Evolutionary conservation across 2,113 vertebrate species (phyloP).

Genomic region (Sciurus niger): DNA sequence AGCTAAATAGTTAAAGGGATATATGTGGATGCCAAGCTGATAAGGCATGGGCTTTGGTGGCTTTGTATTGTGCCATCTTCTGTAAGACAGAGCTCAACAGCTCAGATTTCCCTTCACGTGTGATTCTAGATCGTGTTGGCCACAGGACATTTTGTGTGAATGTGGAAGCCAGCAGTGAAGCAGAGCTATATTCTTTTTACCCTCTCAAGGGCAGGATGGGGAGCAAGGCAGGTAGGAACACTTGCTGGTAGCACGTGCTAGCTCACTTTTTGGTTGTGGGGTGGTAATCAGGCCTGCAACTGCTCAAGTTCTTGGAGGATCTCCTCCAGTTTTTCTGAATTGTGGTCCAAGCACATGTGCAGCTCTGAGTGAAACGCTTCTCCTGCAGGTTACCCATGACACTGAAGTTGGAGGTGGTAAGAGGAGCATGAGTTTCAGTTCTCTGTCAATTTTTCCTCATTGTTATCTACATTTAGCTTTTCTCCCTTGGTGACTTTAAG

Average conservation of each 20-base stretch:
- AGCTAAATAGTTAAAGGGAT: not conserved
- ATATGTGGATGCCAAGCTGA: not conserved
- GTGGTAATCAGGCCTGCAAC: not conserved
- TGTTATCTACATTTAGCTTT: not conserved
- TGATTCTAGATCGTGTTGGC: not conserved
- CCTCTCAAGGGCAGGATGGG: not conserved
- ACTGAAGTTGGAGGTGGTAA: not conserved
- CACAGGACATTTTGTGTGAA: not conserved
- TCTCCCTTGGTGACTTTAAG: not conserved
- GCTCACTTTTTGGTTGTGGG: not conserved
- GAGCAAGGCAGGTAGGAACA: not conserved
- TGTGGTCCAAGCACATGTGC: not conserved
- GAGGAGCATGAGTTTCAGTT: not conserved
- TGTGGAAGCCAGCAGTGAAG: not conserved
- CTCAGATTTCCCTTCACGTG: not conserved
- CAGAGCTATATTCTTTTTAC: not conserved
- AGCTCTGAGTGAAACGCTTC: not conserved
- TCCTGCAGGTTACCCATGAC: not conserved
- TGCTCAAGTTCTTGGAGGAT: not conserved
- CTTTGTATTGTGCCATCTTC: not conserved
- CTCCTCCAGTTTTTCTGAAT: constrained; percentile 5
- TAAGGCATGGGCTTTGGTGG: not conserved
- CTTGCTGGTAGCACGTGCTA: not conserved
- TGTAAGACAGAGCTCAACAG: not conserved
- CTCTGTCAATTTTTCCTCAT: not conserved